phyloP scores from a whole-genome alignment of 2,113 vertebrate genomes.

The Lipotes vexillifer region DNA sequence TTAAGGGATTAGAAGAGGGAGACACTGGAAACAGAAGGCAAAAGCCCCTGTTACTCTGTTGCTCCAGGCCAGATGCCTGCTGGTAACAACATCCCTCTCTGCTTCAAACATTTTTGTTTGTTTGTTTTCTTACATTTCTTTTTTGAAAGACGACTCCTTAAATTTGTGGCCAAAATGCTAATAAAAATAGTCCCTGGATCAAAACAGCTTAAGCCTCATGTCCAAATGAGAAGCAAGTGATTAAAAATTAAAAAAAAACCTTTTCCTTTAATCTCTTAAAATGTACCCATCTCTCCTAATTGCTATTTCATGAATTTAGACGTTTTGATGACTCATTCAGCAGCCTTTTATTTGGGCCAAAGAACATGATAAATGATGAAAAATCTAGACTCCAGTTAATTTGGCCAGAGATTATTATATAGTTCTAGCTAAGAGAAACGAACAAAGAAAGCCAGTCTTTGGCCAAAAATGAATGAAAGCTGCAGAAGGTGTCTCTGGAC shows the following conservation, averaged over 20 bases:
- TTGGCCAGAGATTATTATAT: neutral
- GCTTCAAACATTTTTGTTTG: neutral
- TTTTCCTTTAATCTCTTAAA: neutral
- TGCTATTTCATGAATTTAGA: neutral
- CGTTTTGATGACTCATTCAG: neutral
- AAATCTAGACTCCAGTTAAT: neutral
- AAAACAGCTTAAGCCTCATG: neutral
- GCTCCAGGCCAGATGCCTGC: accelerated
- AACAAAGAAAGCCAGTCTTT: neutral
- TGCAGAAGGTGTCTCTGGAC: neutral
- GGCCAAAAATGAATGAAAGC: neutral
- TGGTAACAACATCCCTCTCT: too few species aligned
- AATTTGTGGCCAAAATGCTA: neutral
- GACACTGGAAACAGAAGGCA: neutral
- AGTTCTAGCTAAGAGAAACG: neutral
- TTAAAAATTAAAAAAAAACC: neutral
- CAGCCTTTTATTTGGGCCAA: neutral
- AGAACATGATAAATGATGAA: neutral
- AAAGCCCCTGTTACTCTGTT: accelerated
- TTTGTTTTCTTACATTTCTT: neutral
- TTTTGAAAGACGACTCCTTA: neutral
- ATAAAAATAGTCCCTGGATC: neutral
- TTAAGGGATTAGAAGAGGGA: neutral
- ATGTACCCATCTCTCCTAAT: neutral
- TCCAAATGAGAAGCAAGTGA: neutral